Percentiles rank a stretch among this genome's conserved stretches.
These are phyloP conservation scores for Philopedon plagiatum DNA, from an alignment of 2,888 invertebrate genomes.

Conservation along the genomic window DNA sequence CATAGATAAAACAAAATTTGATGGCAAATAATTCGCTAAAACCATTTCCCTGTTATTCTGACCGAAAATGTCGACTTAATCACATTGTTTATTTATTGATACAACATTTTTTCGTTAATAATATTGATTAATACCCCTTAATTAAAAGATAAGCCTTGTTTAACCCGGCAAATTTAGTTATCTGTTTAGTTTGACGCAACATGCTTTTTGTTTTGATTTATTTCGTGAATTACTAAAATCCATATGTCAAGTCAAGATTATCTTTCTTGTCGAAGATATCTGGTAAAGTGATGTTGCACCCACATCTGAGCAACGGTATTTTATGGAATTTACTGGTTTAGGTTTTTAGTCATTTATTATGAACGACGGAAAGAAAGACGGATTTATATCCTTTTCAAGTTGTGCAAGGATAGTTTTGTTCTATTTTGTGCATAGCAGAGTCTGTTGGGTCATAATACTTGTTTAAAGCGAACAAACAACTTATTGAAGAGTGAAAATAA, in stretches of 20 bases:
- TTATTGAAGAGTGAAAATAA: no score
- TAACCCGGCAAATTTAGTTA: conserved; percentile 5
- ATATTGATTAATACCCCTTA: conserved; percentile 15
- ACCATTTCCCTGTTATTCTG: conserved; percentile 10
- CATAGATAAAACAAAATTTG: conserved; percentile 10
- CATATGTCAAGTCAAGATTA: conserved; percentile 34
- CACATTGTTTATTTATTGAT: conserved; percentile 15
- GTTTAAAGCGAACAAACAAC: no score
- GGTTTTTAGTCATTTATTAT: conserved; percentile 4
- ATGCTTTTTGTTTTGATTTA: conserved; percentile 27
- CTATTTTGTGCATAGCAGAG: not conserved
- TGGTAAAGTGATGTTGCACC: conserved; percentile 26
- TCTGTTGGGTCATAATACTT: no score
- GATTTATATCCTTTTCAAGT: not conserved
- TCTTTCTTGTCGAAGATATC: conserved; percentile 30
- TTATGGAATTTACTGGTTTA: conserved; percentile 26
- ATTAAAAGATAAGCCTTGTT: not conserved
- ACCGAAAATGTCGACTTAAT: conserved; percentile 19
- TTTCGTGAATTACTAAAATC: conserved; percentile 28
- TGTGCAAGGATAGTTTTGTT: not conserved
- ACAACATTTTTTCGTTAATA: conserved; percentile 6
- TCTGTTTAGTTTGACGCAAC: conserved; percentile 9
- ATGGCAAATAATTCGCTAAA: conserved; percentile 2
- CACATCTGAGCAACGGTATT: conserved; percentile 35
- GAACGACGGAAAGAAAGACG: not conserved